These are phyloP conservation scores for Centruroides vittatus DNA, from an alignment of 1,140 invertebrate genomes.

Conservation along the genomic window DNA sequence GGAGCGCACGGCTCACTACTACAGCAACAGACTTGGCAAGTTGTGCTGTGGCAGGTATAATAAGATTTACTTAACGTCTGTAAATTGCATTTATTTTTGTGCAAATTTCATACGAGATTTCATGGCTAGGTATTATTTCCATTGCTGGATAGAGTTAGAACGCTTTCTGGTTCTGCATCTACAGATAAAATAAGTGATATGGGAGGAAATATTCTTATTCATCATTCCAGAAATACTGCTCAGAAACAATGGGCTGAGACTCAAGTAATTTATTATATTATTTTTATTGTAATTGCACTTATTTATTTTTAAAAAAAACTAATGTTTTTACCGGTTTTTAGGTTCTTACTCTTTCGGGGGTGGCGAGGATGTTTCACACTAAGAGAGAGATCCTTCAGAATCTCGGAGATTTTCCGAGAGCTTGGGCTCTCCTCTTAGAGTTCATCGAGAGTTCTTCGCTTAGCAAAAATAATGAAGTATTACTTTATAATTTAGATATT, in stretches of 20 bases:
- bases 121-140: constrained; percentile 70
- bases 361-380: constrained; percentile 70
- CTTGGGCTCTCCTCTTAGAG: constrained; percentile 81
- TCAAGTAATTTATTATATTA: constrained; percentile 40
- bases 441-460: constrained; percentile 85
- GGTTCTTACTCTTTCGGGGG: constrained; percentile 56
- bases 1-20: constrained; percentile 82
- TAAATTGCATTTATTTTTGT: too few relatives aligned
- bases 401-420: constrained; percentile 77
- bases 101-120: too few relatives aligned
- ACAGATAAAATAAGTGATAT: constrained; percentile 72
- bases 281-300: constrained; percentile 2
- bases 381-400: constrained; percentile 68
- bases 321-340: constrained; percentile 21
- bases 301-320: not conserved
- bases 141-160: constrained; percentile 79
- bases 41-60: constrained; percentile 58
- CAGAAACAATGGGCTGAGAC: constrained; percentile 99
- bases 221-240: constrained; percentile 95
- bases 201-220: constrained; percentile 84
- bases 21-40: constrained; percentile 76
- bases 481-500: not conserved
- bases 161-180: constrained; percentile 78
- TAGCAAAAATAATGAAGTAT: constrained; percentile 78
- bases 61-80: constrained; percentile 39